These are phyloP conservation scores for Darevskia mixta DNA, from an alignment of 2,797 vertebrate genomes.

Conservation along the genomic window DNA sequence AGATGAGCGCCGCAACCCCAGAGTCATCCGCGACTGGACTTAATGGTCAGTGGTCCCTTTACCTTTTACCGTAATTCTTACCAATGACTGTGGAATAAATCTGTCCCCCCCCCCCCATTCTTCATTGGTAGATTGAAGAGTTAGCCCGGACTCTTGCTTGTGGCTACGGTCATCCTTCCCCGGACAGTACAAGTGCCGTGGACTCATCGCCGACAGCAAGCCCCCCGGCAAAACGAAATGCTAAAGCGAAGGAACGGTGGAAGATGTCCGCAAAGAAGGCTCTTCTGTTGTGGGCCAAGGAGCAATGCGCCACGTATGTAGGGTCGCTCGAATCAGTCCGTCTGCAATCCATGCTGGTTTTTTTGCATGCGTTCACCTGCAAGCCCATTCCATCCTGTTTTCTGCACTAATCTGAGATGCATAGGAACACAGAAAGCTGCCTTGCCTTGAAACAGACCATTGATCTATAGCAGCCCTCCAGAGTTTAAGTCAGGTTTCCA, in stretches of 20 bases:
- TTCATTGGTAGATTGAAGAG: conserved; percentile 87
- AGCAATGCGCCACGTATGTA: conserved; percentile 89
- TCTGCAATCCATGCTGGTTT: background rate
- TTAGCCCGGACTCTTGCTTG: conserved; percentile 86
- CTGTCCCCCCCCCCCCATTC: background rate
- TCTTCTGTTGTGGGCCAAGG: conserved; percentile 92
- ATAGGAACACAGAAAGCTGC: too few species aligned
- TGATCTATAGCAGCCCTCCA: too few species aligned
- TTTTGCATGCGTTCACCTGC: background rate
- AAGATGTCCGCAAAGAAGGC: conserved; percentile 93
- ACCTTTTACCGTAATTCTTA: too few species aligned
- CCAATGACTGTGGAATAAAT: background rate
- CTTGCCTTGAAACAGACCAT: too few species aligned
- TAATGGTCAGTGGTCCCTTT: too few species aligned
- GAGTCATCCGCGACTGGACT: too few species aligned
- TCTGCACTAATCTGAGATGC: too few species aligned
- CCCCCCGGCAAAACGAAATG: conserved; percentile 80
- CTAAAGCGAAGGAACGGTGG: conserved; percentile 84
- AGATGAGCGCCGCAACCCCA: too few species aligned
- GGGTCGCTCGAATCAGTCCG: background rate
- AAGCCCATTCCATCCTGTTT: background rate
- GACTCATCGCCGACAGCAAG: conserved; percentile 84
- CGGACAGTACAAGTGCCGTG: conserved; percentile 80
- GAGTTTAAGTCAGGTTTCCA: too few species aligned
- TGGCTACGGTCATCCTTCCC: conserved; percentile 83